Conservation (phyloP, 2,888 invertebrate genomes). For the Xestoiulus laeticollis region DNA sequence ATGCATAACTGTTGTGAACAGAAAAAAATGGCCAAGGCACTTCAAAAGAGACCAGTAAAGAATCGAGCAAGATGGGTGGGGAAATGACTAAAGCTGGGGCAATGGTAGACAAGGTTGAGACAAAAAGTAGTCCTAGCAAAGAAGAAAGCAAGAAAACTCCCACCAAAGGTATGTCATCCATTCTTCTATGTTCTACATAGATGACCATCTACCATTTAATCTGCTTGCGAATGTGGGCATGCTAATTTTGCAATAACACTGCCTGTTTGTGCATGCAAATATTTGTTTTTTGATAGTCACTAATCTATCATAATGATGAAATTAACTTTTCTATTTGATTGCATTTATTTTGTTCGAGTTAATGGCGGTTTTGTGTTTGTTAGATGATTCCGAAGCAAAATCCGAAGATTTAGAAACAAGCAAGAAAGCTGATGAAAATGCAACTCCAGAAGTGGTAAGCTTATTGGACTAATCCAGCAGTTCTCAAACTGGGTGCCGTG, state of each 20-base stretch:
- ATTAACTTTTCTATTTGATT: background rate
- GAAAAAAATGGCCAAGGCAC: constrained; percentile 38
- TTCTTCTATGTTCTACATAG: constrained; percentile 31
- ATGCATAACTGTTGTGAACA: constrained; percentile 16
- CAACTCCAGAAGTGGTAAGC: background rate
- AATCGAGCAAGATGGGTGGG: background rate
- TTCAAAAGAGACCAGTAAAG: constrained; percentile 14
- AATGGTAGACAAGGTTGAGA: constrained; percentile 5
- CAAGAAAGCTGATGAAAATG: constrained; percentile 55
- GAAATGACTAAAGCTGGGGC: constrained; percentile 34
- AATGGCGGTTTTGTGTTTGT: background rate
- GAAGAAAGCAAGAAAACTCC: constrained; percentile 1
- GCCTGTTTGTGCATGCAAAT: background rate
- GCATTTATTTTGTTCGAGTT: background rate
- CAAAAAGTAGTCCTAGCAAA: constrained; percentile 21
- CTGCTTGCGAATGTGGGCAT: background rate
- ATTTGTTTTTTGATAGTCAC: background rate
- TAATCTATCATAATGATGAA: background rate
- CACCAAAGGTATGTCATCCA: constrained; percentile 34
- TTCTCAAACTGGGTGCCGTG: no score
- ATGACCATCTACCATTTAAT: constrained; percentile 17
- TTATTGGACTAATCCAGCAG: no score
- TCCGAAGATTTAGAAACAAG: constrained; percentile 53
- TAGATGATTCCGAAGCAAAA: constrained; percentile 53
- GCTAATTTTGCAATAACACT: constrained; percentile 17